Evolutionary conservation across 2,113 vertebrate genomes (phyloP), one percentile per base, ranked within the genome.

Genomic region (Theristicus caerulescens): DNA sequence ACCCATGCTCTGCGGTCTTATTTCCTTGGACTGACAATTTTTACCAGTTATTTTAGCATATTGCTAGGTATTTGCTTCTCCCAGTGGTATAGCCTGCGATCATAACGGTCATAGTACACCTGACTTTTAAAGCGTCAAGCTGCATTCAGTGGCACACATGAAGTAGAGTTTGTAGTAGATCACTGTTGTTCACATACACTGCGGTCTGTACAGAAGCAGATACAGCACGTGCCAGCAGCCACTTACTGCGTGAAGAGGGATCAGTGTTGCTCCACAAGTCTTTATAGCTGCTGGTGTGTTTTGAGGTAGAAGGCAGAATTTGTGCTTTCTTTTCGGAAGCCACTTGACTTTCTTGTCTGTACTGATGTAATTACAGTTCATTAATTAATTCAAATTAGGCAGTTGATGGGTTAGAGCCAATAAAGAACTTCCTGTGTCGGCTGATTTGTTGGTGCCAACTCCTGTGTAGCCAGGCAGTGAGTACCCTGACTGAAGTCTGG

Each of bases 101-200:
- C 0, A 0, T 49, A 76, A 19, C 44, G 32, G 7, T 69, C 8
- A 13, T 34, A 42, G 21, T 38, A 13, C 16, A 29, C 22, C 22
- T 58, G 26, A 47, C 22, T 65, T 79, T 32, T 24, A 26, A 84
- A 87, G 31, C 2, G 0, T 38, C n/a, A 34, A 49, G 34, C 46
- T 91, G 27, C 19, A 3, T 42, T 82, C 42, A 49, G 57, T 10
- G 26, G 10, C 12, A 47, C 7, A 59, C n/a, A 13, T 13, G 9
- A 42, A 46, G 38, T 29, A 12, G 27, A 20, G 6, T 66, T 46
- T 55, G 27, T 22, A 44, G 20, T 13, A 52, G 9, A 8, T 78
- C 10, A 1, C 15, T 24, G 13, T 21, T 74, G n/a, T 44, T 77
- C 49, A 31, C 31, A 6, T 29, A 9, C 12, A 1, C 25, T 21